Evolutionary conservation across 2,888 invertebrate genomes (phyloP).

Genomic region (Agrotis puta): DNA sequence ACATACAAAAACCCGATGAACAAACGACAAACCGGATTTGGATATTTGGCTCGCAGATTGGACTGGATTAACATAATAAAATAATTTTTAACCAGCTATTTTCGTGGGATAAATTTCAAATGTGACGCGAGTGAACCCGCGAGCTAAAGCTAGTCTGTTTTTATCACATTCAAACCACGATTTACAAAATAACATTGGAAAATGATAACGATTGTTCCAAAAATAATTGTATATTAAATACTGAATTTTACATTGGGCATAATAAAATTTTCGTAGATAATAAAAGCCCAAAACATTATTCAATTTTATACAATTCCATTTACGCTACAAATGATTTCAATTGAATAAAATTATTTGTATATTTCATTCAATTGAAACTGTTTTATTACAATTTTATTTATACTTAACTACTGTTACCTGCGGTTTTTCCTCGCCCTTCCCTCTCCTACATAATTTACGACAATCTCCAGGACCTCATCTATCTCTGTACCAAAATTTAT

Average conservation of each 20-base stretch:
- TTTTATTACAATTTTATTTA: neutral
- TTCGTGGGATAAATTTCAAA: too few relatives aligned
- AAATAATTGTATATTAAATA: neutral
- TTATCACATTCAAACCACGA: neutral
- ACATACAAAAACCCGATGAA: too few relatives aligned
- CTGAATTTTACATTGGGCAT: neutral
- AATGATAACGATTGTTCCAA: conserved; percentile 2
- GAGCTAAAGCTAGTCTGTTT: too few relatives aligned
- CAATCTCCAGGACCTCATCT: too few relatives aligned
- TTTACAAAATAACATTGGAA: neutral
- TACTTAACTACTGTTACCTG: neutral
- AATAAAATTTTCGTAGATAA: neutral
- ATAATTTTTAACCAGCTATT: too few relatives aligned
- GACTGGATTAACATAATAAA: too few relatives aligned
- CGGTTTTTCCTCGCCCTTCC: too few relatives aligned
- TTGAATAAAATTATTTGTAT: neutral
- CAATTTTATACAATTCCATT: neutral
- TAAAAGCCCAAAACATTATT: neutral
- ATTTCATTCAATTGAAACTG: neutral
- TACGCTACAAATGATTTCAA: conserved; percentile 2
- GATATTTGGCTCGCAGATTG: too few relatives aligned
- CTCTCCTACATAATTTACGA: too few relatives aligned
- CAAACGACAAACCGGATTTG: too few relatives aligned
- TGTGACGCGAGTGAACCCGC: too few relatives aligned
- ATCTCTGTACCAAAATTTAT: too few relatives aligned